Evolutionary conservation across 53 echinoderm and acorn worm genomes (phyloP).

Genomic region (Henricia sp.): DNA sequence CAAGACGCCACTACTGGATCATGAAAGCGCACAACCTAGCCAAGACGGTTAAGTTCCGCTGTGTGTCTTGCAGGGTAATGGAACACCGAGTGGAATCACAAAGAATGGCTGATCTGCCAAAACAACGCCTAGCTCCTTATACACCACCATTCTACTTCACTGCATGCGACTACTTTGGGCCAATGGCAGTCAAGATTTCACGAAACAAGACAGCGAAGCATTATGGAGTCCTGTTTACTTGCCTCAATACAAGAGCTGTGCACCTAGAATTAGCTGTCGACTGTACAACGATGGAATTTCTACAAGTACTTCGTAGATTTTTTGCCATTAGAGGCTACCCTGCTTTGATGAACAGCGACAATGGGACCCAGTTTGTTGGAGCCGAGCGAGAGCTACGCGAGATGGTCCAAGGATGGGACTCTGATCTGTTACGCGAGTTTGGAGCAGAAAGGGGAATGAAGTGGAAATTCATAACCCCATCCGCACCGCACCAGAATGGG

Average conservation of each 20-base stretch:
- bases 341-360: slow-evolving; percentile 44
- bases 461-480: slow-evolving; percentile 55
- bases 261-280: slow-evolving; percentile 68
- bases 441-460: slow-evolving; percentile 35
- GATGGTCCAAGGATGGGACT: slow-evolving; percentile 62
- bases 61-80: slow-evolving; percentile 54
- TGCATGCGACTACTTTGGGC: slow-evolving; percentile 70
- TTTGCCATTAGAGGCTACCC: slow-evolving; percentile 35
- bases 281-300: slow-evolving; percentile 66
- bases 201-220: slow-evolving; percentile 65
- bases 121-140: slow-evolving; percentile 46
- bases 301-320: slow-evolving; percentile 64
- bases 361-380: slow-evolving; percentile 63
- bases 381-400: slow-evolving; percentile 57
- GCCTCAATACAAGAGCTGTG: slow-evolving; percentile 73
- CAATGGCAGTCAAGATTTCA: slow-evolving; percentile 41
- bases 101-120: slow-evolving; percentile 55
- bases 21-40: slow-evolving; percentile 58
- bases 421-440: slow-evolving; percentile 1
- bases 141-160: slow-evolving; percentile 60
- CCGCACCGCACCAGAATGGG: slow-evolving; percentile 66
- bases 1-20: slow-evolving; percentile 70
- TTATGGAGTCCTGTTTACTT: slow-evolving; percentile 73
- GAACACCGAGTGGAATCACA: slow-evolving; percentile 56
- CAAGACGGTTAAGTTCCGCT: slow-evolving; percentile 62